Evolutionary conservation across 2,113 vertebrate genomes (phyloP).

Genomic region (Hippocampus abdominalis): DNA sequence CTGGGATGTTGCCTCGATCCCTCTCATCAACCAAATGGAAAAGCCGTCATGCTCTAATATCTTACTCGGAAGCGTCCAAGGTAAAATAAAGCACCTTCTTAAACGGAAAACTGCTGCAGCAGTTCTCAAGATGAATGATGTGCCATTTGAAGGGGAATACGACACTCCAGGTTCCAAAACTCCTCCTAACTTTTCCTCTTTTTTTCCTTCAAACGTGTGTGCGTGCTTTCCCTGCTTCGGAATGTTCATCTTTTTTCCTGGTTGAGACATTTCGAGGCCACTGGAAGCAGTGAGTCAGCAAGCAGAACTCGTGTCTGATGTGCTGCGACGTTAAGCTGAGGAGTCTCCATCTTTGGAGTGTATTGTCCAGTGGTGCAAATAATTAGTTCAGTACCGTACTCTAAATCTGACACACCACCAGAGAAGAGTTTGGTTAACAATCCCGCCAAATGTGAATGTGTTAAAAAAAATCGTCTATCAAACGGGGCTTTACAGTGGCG

Average conservation of each 20-base stretch:
- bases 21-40: constrained; percentile 25
- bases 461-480: too few species aligned
- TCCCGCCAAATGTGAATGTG: too few species aligned
- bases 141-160: constrained; percentile 41
- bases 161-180: constrained; percentile 41
- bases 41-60: constrained; percentile 18
- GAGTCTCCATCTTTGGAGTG: constrained; percentile 5
- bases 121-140: constrained; percentile 37
- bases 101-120: constrained; percentile 31
- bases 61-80: constrained; percentile 15
- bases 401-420: too few species aligned
- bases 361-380: background rate
- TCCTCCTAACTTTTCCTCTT: constrained; percentile 38
- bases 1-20: constrained; percentile 24
- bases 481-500: too few species aligned
- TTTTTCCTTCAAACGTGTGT: constrained; percentile 26
- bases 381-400: background rate
- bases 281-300: constrained; percentile 68
- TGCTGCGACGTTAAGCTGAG: constrained; percentile 6
- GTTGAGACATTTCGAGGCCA: constrained; percentile 34
- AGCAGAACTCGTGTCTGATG: constrained; percentile 16
- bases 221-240: constrained; percentile 43
- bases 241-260: constrained; percentile 56
- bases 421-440: too few species aligned
- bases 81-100: constrained; percentile 35